Evolutionary conservation across 2,113 vertebrate genomes (phyloP), one percentile per base, ranked within the genome.

Genomic region (Lasiurus borealis): DNA sequence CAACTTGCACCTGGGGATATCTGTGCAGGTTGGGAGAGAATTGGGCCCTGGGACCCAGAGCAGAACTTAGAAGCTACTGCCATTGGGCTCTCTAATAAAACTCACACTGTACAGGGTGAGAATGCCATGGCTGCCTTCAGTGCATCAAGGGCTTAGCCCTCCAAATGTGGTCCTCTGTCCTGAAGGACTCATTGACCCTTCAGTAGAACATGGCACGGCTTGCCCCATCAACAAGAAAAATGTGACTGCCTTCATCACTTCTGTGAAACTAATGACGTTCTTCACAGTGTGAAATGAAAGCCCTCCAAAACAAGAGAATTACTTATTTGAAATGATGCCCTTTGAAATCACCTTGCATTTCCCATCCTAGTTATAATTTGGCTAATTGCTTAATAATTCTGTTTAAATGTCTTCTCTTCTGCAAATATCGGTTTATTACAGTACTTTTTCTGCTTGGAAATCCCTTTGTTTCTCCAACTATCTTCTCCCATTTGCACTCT

Each of bases 361-460:
- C 85, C 85, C 54, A 50, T 73, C 59, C 50, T 94, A 90, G 62
- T 96, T 97, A 87, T 0, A 0, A 86, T 85, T 95, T 93, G 81
- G 94, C 91, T 91, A 97, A 93, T 80, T 96, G 40, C 85, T 96
- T 85, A 88, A 72, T 84, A 96, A 92, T 87, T 76, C 64, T 77
- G 13, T 96, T 93, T 95, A 94, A 97, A 93, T 89, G 66, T 90
- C 91, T 96, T 80, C 25, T 31, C 95, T 96, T 92, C 77, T 91
- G 71, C 85, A 97, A 96, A 92, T 64, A 84, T 91, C 75, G 40
- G 21, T 93, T 95, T 80, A 93, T 89, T 84, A 91, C 86, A 82
- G 46, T 95, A 48, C 57, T 95, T 96, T 95, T 95, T 76, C 89
- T 36, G 46, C 44, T 29, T 86, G 68, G 59, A 95, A 96, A 54